A percentile compares a stretch with the other conserved stretches of the same genome.
These are phyloP conservation scores for Sebastiscus tertius DNA, from an alignment of 2,797 vertebrate genomes.

Conservation along the genomic window DNA sequence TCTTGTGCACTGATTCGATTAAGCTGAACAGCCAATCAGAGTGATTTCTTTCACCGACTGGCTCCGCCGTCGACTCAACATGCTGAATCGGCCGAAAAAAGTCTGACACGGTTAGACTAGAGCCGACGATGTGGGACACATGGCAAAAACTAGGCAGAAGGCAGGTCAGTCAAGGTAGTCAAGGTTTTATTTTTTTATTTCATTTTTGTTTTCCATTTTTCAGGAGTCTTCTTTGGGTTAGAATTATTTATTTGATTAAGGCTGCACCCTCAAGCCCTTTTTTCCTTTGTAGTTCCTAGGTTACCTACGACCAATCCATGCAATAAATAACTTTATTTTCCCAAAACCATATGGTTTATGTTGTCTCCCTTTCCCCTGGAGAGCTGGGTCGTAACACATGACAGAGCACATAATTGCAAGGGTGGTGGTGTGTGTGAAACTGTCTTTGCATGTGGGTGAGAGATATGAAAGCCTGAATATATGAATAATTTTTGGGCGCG, in stretches of 20 bases:
- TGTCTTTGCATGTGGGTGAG: conserved; percentile 32
- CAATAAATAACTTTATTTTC: conserved; percentile 7
- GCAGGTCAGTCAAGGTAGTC: neutral
- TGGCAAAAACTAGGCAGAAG: too few relatives aligned
- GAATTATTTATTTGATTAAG: neutral
- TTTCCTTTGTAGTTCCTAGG: neutral
- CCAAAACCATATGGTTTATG: conserved; percentile 7
- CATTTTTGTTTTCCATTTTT: too few relatives aligned
- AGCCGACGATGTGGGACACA: too few relatives aligned
- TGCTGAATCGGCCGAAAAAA: too few relatives aligned
- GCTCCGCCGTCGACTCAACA: too few relatives aligned
- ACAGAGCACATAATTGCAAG: conserved; percentile 37
- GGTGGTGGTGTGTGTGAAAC: neutral
- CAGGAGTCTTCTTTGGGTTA: neutral
- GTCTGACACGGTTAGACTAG: too few relatives aligned
- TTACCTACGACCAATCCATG: neutral
- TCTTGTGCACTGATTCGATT: too few relatives aligned
- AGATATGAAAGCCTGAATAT: conserved; percentile 47
- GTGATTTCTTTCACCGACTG: too few relatives aligned
- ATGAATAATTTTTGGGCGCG: conserved; percentile 51
- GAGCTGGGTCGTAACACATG: conserved; percentile 4
- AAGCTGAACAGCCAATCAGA: too few relatives aligned
- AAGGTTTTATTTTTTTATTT: neutral
- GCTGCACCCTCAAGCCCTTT: neutral
- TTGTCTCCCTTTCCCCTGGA: neutral